phyloP scores from a whole-genome alignment of 2,797 vertebrate species.

The Arrhamphus sclerolepis region DNA sequence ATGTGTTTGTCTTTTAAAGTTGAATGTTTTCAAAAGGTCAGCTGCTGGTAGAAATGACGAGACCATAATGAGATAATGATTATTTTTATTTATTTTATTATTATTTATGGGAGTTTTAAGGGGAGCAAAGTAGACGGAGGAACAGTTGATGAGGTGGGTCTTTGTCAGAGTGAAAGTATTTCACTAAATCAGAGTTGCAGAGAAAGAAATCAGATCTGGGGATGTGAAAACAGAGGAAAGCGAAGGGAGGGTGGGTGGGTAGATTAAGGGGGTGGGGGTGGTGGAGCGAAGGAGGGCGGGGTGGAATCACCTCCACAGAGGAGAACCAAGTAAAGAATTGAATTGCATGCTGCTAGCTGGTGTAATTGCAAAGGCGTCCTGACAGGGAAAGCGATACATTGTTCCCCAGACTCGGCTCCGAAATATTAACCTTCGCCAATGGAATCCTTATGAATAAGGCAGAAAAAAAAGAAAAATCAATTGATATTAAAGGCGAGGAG shows the following conservation, averaged over 20 bases:
- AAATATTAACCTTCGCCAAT: constrained; percentile 65
- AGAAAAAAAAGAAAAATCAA: constrained; percentile 63
- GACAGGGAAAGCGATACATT: constrained; percentile 57
- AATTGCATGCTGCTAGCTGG: constrained; percentile 48
- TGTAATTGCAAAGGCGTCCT: constrained; percentile 59
- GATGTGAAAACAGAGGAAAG: constrained; percentile 2
- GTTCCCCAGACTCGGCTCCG: constrained; percentile 43
- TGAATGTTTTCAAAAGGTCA: constrained; percentile 52
- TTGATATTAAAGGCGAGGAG: constrained; percentile 67
- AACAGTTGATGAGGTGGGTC: constrained; percentile 1
- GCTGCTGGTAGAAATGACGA: constrained; percentile 18
- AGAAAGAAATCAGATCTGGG: constrained; percentile 1
- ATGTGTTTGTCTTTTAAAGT: constrained; percentile 20
- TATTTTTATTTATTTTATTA: neutral
- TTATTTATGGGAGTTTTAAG: constrained; percentile 17
- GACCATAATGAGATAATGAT: constrained; percentile 1
- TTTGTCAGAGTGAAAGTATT: too few relatives aligned
- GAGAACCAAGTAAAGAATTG: constrained; percentile 63
- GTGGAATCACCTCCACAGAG: constrained; percentile 57
- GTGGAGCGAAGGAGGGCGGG: constrained; percentile 22
- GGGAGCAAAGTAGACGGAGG: neutral
- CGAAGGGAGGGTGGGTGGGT: constrained; percentile 8
- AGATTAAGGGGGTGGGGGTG: constrained; percentile 11
- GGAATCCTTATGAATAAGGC: constrained; percentile 54
- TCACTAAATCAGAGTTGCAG: neutral